Evolutionary conservation across 2,888 invertebrate species (phyloP).

Genomic region (Callosobruchus maculatus): DNA sequence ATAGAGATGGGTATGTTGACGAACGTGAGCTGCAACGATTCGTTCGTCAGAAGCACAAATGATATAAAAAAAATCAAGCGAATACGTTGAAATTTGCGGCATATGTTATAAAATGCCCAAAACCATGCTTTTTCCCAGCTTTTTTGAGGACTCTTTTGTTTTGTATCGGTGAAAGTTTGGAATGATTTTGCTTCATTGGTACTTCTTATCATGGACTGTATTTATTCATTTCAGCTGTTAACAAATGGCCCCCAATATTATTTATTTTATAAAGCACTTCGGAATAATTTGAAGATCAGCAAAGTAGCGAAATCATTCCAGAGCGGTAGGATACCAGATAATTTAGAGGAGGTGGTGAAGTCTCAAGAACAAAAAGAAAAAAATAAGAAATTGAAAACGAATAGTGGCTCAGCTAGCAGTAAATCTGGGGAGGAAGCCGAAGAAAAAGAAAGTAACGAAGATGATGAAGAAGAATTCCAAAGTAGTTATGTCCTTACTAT

Average conservation of each 20-base stretch:
- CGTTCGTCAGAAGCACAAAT: neutral
- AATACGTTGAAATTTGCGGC: too few relatives aligned
- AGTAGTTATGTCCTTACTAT: slow-evolving; percentile 70
- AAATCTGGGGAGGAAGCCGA: slow-evolving; percentile 8
- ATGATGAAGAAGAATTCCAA: slow-evolving; percentile 48
- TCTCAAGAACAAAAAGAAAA: slow-evolving; percentile 5
- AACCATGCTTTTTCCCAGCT: too few relatives aligned
- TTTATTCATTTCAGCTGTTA: slow-evolving; percentile 49
- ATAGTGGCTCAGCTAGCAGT: slow-evolving; percentile 19
- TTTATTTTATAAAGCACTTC: slow-evolving; percentile 60
- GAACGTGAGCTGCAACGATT: neutral
- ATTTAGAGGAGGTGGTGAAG: slow-evolving; percentile 19
- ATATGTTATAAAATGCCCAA: too few relatives aligned
- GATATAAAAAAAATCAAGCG: too few relatives aligned
- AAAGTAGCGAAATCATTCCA: slow-evolving; percentile 53
- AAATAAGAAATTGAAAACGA: slow-evolving; percentile 25
- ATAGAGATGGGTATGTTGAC: neutral
- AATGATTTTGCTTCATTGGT: neutral
- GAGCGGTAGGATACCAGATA: slow-evolving; percentile 27
- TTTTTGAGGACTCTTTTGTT: too few relatives aligned
- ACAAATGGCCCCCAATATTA: slow-evolving; percentile 63
- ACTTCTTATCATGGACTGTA: neutral
- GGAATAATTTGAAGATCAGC: slow-evolving; percentile 57
- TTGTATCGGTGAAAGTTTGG: too few relatives aligned
- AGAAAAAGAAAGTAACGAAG: slow-evolving; percentile 23